A percentile compares a stretch with the other conserved stretches of the same genome.
Conservation (phyloP, 2,113 vertebrate genomes). For the Trematomus loennbergii region DNA sequence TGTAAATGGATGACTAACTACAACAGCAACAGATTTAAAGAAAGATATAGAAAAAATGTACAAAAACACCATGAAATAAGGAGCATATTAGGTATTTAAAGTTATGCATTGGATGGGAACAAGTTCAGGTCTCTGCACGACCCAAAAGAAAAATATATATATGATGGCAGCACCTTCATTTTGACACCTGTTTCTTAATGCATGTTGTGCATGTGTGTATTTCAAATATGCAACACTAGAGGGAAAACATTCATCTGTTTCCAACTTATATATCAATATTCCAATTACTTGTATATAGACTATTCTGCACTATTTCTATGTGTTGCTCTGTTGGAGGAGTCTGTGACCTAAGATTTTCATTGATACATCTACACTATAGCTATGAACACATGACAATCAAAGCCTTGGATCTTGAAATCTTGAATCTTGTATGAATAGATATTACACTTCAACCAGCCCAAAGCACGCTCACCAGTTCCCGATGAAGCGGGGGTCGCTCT, state of each 20-base stretch:
- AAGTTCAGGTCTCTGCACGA: neutral
- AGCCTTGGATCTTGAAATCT: too few relatives aligned
- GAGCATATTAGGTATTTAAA: neutral
- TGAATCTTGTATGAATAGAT: neutral
- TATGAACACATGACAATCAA: too few relatives aligned
- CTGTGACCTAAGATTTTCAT: too few relatives aligned
- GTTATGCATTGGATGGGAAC: neutral
- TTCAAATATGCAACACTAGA: too few relatives aligned
- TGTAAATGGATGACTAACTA: conserved; percentile 19
- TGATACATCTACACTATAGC: too few relatives aligned
- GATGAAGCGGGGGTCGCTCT: conserved; percentile 97
- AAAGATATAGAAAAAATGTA: neutral
- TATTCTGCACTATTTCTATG: too few relatives aligned
- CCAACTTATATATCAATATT: too few relatives aligned
- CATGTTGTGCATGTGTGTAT: neutral
- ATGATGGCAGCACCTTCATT: too few relatives aligned
- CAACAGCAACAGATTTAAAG: neutral
- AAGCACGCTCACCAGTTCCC: conserved; percentile 95
- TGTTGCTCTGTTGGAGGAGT: too few relatives aligned
- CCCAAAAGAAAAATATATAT: too few relatives aligned
- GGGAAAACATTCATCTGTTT: neutral
- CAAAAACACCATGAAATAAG: neutral
- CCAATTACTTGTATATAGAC: too few relatives aligned
- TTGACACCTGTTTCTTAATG: too few relatives aligned
- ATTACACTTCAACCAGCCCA: neutral